Conservation (phyloP, 2,888 invertebrate species). For the Leptinotarsa haldemani region DNA sequence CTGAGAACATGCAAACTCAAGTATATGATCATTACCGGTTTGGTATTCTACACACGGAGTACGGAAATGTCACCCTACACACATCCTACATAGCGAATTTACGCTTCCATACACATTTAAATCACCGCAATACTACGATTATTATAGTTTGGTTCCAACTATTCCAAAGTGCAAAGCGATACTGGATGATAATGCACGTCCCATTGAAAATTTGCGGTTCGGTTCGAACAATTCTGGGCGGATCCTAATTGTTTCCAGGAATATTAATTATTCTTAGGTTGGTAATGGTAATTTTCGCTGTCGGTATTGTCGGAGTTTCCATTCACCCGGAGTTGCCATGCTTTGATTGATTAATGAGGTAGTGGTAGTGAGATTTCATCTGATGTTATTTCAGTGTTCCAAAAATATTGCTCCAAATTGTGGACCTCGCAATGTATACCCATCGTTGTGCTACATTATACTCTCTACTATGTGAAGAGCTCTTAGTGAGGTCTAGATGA, state of each 20-base stretch:
- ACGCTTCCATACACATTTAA: slow-evolving; percentile 25
- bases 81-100: slow-evolving; percentile 34
- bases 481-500: no score
- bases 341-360: neutral
- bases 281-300: slow-evolving; percentile 9
- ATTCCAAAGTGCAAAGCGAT: slow-evolving; percentile 33
- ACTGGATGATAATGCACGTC: slow-evolving; percentile 32
- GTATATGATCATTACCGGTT: slow-evolving; percentile 12
- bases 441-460: no score
- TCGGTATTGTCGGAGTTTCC: neutral
- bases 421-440: no score
- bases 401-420: no score
- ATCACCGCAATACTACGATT: slow-evolving; percentile 30
- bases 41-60: slow-evolving; percentile 20
- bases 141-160: slow-evolving; percentile 31
- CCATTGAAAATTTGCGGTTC: slow-evolving; percentile 35
- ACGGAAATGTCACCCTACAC: slow-evolving; percentile 26
- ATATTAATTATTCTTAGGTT: slow-evolving; percentile 25
- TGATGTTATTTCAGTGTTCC: neutral
- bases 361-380: neutral
- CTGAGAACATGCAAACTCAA: neutral
- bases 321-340: slow-evolving; percentile 1
- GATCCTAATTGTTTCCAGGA: slow-evolving; percentile 11
- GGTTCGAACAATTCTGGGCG: slow-evolving; percentile 25
- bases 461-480: no score